Evolutionary conservation across 2,797 vertebrate species (phyloP).

Genomic region (Simalia tracyae): DNA sequence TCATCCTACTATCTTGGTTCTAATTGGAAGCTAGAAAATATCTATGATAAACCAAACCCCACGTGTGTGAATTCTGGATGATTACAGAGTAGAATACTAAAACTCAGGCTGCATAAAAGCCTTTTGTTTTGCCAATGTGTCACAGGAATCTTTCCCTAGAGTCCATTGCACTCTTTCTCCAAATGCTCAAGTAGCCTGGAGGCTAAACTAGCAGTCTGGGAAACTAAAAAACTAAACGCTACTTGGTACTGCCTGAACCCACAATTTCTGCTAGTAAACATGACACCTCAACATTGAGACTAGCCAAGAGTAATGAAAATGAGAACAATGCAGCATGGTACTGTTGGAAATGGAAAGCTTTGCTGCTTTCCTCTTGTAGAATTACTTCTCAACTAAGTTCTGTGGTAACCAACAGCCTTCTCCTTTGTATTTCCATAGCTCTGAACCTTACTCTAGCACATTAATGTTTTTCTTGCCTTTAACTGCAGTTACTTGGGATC

Average conservation of each 20-base stretch:
- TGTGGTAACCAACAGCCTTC: neutral
- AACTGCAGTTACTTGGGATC: neutral
- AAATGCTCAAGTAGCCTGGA: neutral
- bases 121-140: neutral
- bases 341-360: neutral
- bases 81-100: neutral
- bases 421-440: neutral
- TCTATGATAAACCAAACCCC: neutral
- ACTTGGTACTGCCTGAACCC: neutral
- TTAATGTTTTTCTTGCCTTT: neutral
- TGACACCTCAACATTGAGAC: neutral
- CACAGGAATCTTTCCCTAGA: neutral
- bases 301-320: conserved; percentile 9
- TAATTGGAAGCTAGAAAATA: neutral
- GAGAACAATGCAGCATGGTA: conserved; percentile 28
- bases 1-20: neutral
- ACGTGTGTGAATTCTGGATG: neutral
- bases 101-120: neutral
- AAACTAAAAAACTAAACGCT: neutral
- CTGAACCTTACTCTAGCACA: neutral
- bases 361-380: neutral
- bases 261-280: neutral
- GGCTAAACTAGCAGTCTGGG: neutral
- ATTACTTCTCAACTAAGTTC: neutral
- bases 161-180: neutral